Conservation (phyloP, 2,888 invertebrate species). For the Drosophila basisetae region DNA sequence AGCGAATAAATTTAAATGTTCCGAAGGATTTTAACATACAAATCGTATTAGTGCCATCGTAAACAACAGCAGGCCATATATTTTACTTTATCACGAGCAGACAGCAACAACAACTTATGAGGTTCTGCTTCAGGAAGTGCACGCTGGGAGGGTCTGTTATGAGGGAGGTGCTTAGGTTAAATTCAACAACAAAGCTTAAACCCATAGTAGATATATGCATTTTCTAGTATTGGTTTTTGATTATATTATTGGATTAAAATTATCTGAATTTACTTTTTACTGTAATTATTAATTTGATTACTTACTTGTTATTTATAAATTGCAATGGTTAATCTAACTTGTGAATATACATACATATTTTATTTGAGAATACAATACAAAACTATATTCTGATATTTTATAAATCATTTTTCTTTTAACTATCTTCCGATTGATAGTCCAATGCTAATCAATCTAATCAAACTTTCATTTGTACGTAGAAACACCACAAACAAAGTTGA, state of each 20-base stretch:
- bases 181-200: neutral
- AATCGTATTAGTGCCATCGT: slow-evolving; percentile 54
- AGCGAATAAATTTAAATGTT: slow-evolving; percentile 46
- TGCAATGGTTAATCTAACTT: too few relatives aligned
- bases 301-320: too few relatives aligned
- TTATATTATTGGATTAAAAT: too few relatives aligned
- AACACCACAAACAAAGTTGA: neutral
- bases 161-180: neutral
- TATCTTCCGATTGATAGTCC: neutral
- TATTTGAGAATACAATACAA: neutral
- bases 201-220: neutral
- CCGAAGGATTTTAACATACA: slow-evolving; percentile 54
- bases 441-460: neutral
- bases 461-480: neutral
- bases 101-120: neutral
- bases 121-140: slow-evolving; percentile 10
- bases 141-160: neutral
- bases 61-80: slow-evolving; percentile 32
- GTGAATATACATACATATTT: too few relatives aligned
- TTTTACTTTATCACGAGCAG: slow-evolving; percentile 24
- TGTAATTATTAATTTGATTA: too few relatives aligned
- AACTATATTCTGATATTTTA: neutral
- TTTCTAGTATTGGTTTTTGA: neutral
- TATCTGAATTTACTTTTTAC: too few relatives aligned
- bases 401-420: neutral